Evolutionary conservation across 2,113 vertebrate genomes (phyloP).

Genomic region (Podarcis raffonei): DNA sequence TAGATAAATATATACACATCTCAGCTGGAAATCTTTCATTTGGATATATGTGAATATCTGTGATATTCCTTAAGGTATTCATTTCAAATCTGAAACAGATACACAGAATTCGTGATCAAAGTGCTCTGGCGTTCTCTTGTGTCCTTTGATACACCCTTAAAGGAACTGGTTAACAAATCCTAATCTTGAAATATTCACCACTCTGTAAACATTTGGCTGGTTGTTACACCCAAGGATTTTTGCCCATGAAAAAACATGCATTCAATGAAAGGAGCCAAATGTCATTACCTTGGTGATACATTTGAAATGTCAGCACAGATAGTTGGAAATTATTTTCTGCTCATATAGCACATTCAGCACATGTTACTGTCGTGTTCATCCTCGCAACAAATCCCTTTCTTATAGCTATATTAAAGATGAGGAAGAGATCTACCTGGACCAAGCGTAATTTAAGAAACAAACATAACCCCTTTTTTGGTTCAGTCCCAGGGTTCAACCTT

Average conservation of each 20-base stretch:
- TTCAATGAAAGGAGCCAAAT: neutral
- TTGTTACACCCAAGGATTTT: conserved; percentile 22
- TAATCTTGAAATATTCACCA: conserved; percentile 41
- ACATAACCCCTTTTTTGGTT: too few relatives aligned
- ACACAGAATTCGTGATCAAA: conserved; percentile 52
- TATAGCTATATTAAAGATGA: neutral
- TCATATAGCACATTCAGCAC: neutral
- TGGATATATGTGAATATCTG: conserved; percentile 22
- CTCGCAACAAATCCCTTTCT: neutral
- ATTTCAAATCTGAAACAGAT: conserved; percentile 53
- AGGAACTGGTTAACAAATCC: conserved; percentile 22
- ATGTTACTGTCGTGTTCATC: neutral
- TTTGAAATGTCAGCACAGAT: neutral
- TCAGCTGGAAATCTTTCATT: conserved; percentile 44
- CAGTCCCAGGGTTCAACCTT: neutral
- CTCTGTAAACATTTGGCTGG: conserved; percentile 25
- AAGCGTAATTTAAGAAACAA: neutral
- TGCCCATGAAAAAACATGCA: conserved; percentile 15
- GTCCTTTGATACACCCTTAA: conserved; percentile 20
- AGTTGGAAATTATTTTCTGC: neutral
- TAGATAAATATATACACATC: conserved; percentile 33
- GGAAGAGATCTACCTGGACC: neutral
- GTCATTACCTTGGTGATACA: neutral
- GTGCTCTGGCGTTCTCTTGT: conserved; percentile 4
- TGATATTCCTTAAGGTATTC: conserved; percentile 42